Evolutionary conservation across 2,797 vertebrate species (phyloP).

Genomic region (Scyliorhinus canicula): DNA sequence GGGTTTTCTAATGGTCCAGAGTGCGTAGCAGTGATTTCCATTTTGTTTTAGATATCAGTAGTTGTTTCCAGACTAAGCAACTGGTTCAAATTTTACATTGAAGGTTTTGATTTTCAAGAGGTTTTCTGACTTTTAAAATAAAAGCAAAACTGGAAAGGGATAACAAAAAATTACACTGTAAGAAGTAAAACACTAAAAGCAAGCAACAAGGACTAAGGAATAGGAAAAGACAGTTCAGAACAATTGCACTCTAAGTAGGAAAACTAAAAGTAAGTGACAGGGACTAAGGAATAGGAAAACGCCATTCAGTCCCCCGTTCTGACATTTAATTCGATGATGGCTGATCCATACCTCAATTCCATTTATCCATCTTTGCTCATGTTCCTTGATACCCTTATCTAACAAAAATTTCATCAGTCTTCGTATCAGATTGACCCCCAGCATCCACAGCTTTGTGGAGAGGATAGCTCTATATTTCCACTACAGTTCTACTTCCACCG

Average conservation of each 20-base stretch:
- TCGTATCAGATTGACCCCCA: neutral
- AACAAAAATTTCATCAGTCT: neutral
- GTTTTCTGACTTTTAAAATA: neutral
- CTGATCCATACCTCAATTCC: neutral
- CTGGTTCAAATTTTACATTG: neutral
- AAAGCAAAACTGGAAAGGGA: neutral
- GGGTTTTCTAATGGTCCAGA: slow-evolving; percentile 40
- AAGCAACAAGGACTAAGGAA: neutral
- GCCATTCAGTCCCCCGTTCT: neutral
- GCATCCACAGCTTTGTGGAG: neutral
- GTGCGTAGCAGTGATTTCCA: neutral
- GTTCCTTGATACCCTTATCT: neutral
- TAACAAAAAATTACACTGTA: neutral
- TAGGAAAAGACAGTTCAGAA: too few relatives aligned
- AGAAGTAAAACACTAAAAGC: neutral
- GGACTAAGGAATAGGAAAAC: neutral
- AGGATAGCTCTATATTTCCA: neutral
- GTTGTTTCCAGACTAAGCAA: neutral
- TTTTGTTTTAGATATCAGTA: neutral
- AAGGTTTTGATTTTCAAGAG: neutral
- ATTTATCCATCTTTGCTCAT: neutral
- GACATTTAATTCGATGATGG: neutral
- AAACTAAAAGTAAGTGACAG: neutral
- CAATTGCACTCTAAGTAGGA: too few relatives aligned
- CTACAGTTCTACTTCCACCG: neutral